These are phyloP conservation scores for Acrocyrtus sp. DNA, from an alignment of 2,888 invertebrate genomes.

Conservation along the genomic window DNA sequence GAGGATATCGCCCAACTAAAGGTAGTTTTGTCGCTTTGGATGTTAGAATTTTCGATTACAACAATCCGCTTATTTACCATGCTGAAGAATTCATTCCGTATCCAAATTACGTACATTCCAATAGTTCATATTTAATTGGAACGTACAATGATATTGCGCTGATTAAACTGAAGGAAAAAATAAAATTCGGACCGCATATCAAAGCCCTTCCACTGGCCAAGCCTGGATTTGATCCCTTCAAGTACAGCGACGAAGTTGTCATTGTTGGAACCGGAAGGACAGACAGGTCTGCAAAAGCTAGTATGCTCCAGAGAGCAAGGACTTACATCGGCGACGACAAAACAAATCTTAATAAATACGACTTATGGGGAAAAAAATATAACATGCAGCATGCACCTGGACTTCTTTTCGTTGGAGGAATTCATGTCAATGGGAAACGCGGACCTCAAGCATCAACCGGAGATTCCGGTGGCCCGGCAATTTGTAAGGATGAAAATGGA, in stretches of 20 bases:
- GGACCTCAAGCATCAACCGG: neutral
- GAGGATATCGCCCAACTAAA: too few relatives aligned
- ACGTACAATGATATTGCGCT: constrained; percentile 2
- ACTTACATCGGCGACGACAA: neutral
- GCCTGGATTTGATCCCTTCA: neutral
- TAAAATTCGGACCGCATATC: neutral
- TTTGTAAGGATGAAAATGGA: constrained; percentile 6
- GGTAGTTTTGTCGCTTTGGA: neutral
- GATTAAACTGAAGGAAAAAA: neutral
- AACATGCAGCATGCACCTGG: too few relatives aligned
- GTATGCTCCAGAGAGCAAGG: constrained; percentile 2
- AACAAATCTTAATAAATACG: neutral
- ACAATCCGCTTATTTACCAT: neutral
- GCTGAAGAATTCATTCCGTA: neutral
- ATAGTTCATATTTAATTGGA: too few relatives aligned
- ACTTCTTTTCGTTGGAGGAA: constrained; percentile 2
- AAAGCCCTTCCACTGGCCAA: constrained; percentile 1
- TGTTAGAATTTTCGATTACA: neutral
- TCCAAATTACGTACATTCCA: neutral
- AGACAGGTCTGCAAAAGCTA: neutral
- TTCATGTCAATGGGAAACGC: neutral
- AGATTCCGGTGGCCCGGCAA: constrained; percentile 18
- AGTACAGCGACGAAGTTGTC: neutral
- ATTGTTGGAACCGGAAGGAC: constrained; percentile 4
- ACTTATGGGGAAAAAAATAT: neutral